Percentiles rank a stretch among this genome's conserved stretches.
Conservation (phyloP, 2,797 vertebrate species). For the Euthynnus affinis region DNA sequence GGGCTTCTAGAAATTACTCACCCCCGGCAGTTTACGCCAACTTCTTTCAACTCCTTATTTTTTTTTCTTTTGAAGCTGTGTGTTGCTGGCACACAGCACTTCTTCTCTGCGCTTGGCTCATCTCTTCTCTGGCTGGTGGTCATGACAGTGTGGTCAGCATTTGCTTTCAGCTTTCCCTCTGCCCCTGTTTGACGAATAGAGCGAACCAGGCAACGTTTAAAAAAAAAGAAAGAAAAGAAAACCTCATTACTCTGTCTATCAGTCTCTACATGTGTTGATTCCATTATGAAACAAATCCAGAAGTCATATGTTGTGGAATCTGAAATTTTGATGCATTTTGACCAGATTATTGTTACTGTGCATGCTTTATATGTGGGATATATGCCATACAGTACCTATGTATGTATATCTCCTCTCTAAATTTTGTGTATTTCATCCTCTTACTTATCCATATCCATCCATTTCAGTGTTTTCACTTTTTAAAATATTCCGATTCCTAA, state of each 20-base stretch:
- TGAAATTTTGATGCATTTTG: background rate
- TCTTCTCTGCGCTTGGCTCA: slow-evolving; percentile 52
- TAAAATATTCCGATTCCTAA: background rate
- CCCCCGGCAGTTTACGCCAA: slow-evolving; percentile 43
- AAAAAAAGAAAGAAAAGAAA: too few relatives aligned
- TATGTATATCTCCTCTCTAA: too few relatives aligned
- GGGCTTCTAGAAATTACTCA: slow-evolving; percentile 40
- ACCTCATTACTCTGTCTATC: background rate
- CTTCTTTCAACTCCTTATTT: slow-evolving; percentile 48
- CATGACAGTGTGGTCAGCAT: slow-evolving; percentile 48
- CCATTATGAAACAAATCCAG: background rate
- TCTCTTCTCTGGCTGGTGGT: slow-evolving; percentile 36
- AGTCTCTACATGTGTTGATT: slow-evolving; percentile 7
- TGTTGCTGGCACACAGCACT: slow-evolving; percentile 39
- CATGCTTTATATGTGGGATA: background rate
- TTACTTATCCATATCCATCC: background rate
- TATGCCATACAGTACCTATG: background rate
- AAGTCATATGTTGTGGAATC: background rate
- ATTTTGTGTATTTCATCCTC: background rate
- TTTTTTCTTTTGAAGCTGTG: slow-evolving; percentile 56
- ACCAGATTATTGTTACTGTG: background rate
- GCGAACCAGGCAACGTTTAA: slow-evolving; percentile 24
- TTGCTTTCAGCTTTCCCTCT: slow-evolving; percentile 50
- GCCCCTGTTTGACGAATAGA: slow-evolving; percentile 26
- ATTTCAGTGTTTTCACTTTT: background rate